These are phyloP conservation scores for Cavia porcellus DNA, from an alignment of 2,113 vertebrate genomes.

Conservation along the genomic window DNA sequence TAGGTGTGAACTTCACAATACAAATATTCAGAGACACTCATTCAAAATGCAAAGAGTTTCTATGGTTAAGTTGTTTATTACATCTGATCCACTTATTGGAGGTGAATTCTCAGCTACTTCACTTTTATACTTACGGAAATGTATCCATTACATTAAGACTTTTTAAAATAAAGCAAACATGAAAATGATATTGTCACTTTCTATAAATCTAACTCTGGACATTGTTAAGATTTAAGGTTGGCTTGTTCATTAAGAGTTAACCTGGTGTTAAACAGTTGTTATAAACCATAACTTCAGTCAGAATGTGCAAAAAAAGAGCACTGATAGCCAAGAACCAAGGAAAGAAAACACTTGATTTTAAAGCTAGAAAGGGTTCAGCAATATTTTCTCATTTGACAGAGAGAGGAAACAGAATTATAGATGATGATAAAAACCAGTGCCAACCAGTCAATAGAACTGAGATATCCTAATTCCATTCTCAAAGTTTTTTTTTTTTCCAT, in stretches of 20 bases:
- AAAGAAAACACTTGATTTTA: slow-evolving; percentile 6
- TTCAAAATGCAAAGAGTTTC: neutral
- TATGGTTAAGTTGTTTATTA: neutral
- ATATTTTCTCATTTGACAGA: neutral
- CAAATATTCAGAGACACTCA: slow-evolving; percentile 9
- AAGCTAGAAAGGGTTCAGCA: neutral
- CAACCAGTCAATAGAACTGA: neutral
- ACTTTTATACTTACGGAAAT: neutral
- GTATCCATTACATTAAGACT: neutral
- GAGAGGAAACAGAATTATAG: neutral
- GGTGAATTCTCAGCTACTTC: neutral
- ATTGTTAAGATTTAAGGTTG: neutral
- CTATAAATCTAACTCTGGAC: neutral
- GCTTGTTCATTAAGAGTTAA: neutral
- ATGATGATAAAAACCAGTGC: neutral
- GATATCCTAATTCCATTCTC: neutral
- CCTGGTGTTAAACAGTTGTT: neutral
- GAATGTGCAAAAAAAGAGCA: neutral
- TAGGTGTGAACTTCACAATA: neutral
- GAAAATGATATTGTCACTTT: neutral
- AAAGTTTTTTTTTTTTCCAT: neutral
- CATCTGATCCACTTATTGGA: neutral
- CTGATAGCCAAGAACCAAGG: neutral
- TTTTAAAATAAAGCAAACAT: neutral
- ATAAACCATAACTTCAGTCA: neutral